Base-by-base conservation (phyloP, 2,888 invertebrate species). In the Pammene aurita region DNA sequence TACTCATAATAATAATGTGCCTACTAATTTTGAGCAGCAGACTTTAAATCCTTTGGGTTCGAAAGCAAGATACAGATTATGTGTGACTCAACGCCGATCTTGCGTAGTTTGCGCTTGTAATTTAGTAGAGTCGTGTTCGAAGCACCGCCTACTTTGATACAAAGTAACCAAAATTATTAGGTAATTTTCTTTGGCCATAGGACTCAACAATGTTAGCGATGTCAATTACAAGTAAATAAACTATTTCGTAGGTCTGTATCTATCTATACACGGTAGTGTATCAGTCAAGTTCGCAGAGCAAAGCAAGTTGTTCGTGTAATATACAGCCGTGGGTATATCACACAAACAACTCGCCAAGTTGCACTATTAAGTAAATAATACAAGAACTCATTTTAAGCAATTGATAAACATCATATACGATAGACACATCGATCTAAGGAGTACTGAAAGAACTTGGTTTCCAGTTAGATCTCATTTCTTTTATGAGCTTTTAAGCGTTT, bases 1-100 rank as follows among this genome's bases (percentile, higher is more conserved):
- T 91, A 89, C 89, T 90, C 88, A 87, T 90, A 91, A 92, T 91
- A 91, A 90, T 86, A 85, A 89, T 86, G 87, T 84, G 86, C 84
- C 88, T 86, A 86, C 85, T 88, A 86, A 92, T 90, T 90, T 91
- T 77, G 76, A 78, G 85, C 85, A 84, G 78, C 76, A 78, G 80
- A 74, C 78, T 75, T 78, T 73, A 82, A 80, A 75, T 79, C 75
- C 80, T 78, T 82, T 81, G 74, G 76, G 79, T 77, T 77, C 75
- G 75, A 77, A 75, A 77, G 78, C 72, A 72, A 73, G 74, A 72
- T 78, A 78, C 78, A 80, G 77, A 81, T 87, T 84, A 83, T 80
- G 77, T 81, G 80, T 85, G 85, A 87, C 76, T 85, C 85, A 87
- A 67, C 72, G 76, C 71, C 71, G 66, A 63, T 64, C 67, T 67